Base-by-base conservation (phyloP, 2,888 invertebrate genomes). In the Scaptomyza parva region DNA sequence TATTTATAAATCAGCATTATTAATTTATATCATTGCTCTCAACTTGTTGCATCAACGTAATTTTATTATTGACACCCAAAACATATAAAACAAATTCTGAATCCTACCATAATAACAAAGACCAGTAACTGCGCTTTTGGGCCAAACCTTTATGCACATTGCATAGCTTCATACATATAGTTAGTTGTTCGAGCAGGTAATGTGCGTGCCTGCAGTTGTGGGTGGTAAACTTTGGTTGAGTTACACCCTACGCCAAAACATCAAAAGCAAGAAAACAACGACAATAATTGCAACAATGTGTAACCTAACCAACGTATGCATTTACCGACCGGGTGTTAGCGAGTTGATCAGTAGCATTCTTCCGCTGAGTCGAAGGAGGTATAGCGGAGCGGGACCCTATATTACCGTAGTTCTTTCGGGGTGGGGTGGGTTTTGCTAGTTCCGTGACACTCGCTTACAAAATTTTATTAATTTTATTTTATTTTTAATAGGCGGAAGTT, bases 121-220 rank as follows among this genome's bases (percentile, higher is more conserved):
- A 51, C 45, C 30, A 65, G 30, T 55, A 51, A 60, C 48, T 76
- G 70, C 63, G 78, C 78, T 73, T 82, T 77, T 68, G 70, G 80
- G 76, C 61, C 71, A 71, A 74, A 70, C 61, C 33, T 58, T 43
- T 58, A 62, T 57, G 58, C 55, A 50, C 44, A 53, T 40, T 41
- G 44, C 44, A 43, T 17, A 45, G 35, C 5, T 26, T 39, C 20
- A 37, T 22, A 35, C 24, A 20, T 35, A 41, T 76, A 33, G n/a
- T 47, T 35, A 7, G 6, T 12, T 41, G 11, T 18, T 7, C 43
- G 22, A 17, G 20, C 24, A 55, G 35, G 47, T 22, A 39, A 65
- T 74, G 66, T 82, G 80, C 73, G 83, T 78, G 80, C 73, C 54
- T 76, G 76, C 62, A 73, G 63, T 59, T 64, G 71, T 30, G 44